Base-by-base conservation (phyloP, 2,113 vertebrate genomes). In the Cettia cetti region DNA sequence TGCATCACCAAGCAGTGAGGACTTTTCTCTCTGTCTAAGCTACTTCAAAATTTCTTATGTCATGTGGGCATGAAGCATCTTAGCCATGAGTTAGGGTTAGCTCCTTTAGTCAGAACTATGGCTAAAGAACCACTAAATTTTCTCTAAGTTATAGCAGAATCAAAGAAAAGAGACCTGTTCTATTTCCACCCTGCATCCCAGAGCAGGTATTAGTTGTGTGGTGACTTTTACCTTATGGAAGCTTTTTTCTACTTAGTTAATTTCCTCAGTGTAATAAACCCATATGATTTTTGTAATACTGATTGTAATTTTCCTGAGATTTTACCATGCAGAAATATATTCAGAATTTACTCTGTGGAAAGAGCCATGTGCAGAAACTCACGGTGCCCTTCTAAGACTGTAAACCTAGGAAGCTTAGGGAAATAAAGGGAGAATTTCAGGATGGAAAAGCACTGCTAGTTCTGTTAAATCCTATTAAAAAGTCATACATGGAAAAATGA, bases 201-300 rank as follows among this genome's bases (percentile, higher is more conserved):
- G 33, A 61, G 23, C 0, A 3, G 7, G 1, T 40, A 20, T 42
- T 53, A 56, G 20, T 35, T 42, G 12, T 45, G 12, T 45, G 40
- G n/a, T 45, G 39, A 19, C 30, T 75, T 89, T 35, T 63, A 53
- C 39, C 10, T 45, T 21, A 21, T 42, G 17, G 18, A 57, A 53
- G 10, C 0, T 21, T 75, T 88, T 82, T 79, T 27, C 61, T 15
- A 75, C 12, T 50, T 70, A 35, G 57, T 57, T 83, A 21, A 74
- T 74, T 75, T 59, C 28, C 57, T 47, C 37, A n/a, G 9, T 27
- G 14, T 50, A 65, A 45, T 13, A 78, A 93, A 39, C 27, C 4
- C 21, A 2, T 54, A 39, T 54, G 31, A 15, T 70, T 89, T 94
- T 78, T 75, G 14, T 23, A 69, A 53, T 5, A 60, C 31, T 13